Evolutionary conservation across 2,888 invertebrate genomes (phyloP), one percentile per base, ranked within the genome.

Genomic region (Tupiocoris notatus): DNA sequence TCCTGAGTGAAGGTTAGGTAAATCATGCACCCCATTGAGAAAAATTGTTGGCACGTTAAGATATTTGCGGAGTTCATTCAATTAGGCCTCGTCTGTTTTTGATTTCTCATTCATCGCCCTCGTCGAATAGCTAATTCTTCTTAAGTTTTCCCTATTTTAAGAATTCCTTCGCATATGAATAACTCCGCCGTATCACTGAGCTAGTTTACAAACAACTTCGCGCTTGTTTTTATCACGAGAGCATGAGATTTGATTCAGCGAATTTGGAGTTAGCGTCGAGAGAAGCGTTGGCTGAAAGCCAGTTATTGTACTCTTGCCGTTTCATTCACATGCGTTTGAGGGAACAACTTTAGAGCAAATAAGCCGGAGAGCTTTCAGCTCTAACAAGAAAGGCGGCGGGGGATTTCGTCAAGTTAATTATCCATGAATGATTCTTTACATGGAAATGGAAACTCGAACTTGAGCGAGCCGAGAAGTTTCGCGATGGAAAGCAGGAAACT

Each of bases 381-480:
- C 59, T 59, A 24, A 59, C 70, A 59, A 70, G 70, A 12, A 22
- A 57, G 21, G 57, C 54, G 21, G 57, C 54, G 20, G 22, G 39
- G 57, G 59, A n/a, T 58, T 59, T 59, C 25, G 17, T 16, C 24
- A 59, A 70, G 59, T 70, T 70, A 70, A 70, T 70, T 70, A 70
- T 59, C 70, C 59, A 59, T 25, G 70, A 70, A 70, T 70, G 70
- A 70, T 70, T 70, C 58, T 70, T 70, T 67, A 57, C 67, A 67
- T 67, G 67, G 67, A 56, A 67, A 67, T 67, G 56, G 57, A 56
- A 67, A 39, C 20, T 56, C 22, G 57, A 57, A 70, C 24, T 70
- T 59, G 59, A n/a, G n/a, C n/a, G n/a, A n/a, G 21, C 70, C 54
- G n/a, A 23, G 59, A 58, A 23, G 24, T 23, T 58, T 23, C 16